Evolutionary conservation across 2,888 invertebrate genomes (phyloP).

Genomic region (Plebejus argus): DNA sequence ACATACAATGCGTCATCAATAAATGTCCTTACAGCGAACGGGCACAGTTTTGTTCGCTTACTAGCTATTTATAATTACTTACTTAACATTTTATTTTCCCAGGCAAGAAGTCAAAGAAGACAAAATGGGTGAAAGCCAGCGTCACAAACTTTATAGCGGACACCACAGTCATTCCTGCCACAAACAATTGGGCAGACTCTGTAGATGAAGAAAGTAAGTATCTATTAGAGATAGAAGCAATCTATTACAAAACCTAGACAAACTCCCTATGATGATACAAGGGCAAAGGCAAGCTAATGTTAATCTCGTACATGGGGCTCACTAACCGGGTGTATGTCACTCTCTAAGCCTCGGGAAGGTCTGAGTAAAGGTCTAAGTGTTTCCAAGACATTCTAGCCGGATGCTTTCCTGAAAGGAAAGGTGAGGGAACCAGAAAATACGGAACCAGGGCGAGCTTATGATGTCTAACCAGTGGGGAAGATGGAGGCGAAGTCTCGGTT

Average conservation of each 20-base stretch:
- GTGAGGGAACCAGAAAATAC: constrained; percentile 88
- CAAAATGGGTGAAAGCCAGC: constrained; percentile 90
- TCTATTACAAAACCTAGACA: constrained; percentile 3
- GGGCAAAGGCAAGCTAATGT: constrained; percentile 82
- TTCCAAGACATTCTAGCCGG: constrained; percentile 84
- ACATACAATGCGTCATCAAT: constrained; percentile 73
- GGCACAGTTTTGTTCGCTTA: constrained; percentile 37
- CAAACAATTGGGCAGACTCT: constrained; percentile 90
- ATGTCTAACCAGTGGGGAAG: constrained; percentile 67
- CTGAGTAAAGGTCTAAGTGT: constrained; percentile 85
- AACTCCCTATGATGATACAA: constrained; percentile 69
- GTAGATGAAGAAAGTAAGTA: constrained; percentile 89
- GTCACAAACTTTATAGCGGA: constrained; percentile 91
- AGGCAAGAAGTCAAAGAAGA: constrained; percentile 93
- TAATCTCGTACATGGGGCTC: constrained; percentile 89
- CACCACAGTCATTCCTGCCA: constrained; percentile 80
- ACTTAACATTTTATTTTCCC: constrained; percentile 54
- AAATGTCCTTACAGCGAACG: constrained; percentile 50
- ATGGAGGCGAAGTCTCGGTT: constrained; percentile 67
- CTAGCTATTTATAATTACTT: constrained; percentile 9
- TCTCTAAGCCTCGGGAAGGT: constrained; percentile 87
- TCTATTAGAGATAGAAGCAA: constrained; percentile 19
- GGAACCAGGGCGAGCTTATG: constrained; percentile 73
- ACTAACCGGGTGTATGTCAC: constrained; percentile 83
- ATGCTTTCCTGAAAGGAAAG: constrained; percentile 83